These are phyloP conservation scores for Meloidogyne hapla DNA, from an alignment of 1,140 invertebrate species.

Conservation along the genomic window DNA sequence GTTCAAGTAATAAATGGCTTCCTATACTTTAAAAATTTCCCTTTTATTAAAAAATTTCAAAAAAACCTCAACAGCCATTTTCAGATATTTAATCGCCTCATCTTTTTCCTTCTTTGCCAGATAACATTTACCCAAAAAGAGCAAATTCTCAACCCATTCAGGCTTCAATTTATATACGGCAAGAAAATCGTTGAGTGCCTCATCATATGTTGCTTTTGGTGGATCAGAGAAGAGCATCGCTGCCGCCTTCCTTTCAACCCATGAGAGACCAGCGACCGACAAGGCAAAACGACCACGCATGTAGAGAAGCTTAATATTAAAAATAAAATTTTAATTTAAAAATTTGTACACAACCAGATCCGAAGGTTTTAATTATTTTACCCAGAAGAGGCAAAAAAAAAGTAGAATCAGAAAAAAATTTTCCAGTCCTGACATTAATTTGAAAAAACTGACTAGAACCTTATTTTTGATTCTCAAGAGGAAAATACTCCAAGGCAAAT, in stretches of 20 bases:
- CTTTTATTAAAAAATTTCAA: neutral
- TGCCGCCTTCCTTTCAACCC: constrained; percentile 66
- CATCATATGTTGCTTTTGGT: constrained; percentile 65
- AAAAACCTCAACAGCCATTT: constrained; percentile 26
- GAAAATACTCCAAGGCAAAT: neutral
- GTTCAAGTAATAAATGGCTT: neutral
- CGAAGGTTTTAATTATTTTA: too few relatives aligned
- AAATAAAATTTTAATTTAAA: neutral
- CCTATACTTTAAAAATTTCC: neutral
- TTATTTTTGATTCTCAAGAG: too few relatives aligned
- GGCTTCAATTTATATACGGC: constrained; percentile 5
- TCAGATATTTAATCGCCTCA: constrained; percentile 36
- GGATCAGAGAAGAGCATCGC: constrained; percentile 65
- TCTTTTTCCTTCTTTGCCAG: constrained; percentile 53
- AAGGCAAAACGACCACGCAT: constrained; percentile 65
- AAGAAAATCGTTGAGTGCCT: constrained; percentile 56
- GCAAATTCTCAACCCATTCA: constrained; percentile 65
- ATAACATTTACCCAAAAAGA: constrained; percentile 65
- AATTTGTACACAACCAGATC: too few relatives aligned
- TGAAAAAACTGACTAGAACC: too few relatives aligned
- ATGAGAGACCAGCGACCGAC: constrained; percentile 63
- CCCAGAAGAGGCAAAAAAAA: too few relatives aligned
- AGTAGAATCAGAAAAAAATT: too few relatives aligned
- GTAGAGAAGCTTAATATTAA: constrained; percentile 49
- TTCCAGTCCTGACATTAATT: too few relatives aligned